phyloP scores from a whole-genome alignment of 2,113 vertebrate species.

The Paratilapia polleni region DNA sequence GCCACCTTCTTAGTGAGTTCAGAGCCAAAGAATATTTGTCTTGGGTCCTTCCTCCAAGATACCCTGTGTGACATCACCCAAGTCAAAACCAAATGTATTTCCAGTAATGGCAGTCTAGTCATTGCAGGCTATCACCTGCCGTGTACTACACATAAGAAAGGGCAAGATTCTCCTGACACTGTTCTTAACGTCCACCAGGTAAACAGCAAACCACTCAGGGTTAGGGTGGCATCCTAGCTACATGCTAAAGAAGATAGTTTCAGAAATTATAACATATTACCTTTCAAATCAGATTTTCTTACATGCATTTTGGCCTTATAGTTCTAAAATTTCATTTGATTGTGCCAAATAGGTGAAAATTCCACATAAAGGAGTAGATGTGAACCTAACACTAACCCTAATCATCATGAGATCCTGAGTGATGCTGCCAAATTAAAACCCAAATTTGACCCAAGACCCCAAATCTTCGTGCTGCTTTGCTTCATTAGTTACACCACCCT shows the following conservation, averaged over 20 bases:
- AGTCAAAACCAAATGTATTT: not conserved
- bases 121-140: not conserved
- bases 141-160: too few species aligned
- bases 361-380: too few species aligned
- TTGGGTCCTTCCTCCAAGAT: not conserved
- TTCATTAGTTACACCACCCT: not conserved
- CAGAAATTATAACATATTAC: not conserved
- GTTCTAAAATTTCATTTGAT: not conserved
- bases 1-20: not conserved
- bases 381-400: too few species aligned
- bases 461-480: not conserved
- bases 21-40: too few species aligned
- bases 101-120: not conserved
- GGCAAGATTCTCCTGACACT: not conserved
- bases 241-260: not conserved
- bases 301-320: not conserved
- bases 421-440: not conserved
- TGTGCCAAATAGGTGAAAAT: not conserved
- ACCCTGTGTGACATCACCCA: fast-evolving
- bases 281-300: not conserved
- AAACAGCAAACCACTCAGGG: not conserved
- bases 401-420: not conserved
- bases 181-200: not conserved
- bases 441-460: not conserved
- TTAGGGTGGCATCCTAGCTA: not conserved